Conservation (phyloP, 2,888 invertebrate species). For the Macaria notata region DNA sequence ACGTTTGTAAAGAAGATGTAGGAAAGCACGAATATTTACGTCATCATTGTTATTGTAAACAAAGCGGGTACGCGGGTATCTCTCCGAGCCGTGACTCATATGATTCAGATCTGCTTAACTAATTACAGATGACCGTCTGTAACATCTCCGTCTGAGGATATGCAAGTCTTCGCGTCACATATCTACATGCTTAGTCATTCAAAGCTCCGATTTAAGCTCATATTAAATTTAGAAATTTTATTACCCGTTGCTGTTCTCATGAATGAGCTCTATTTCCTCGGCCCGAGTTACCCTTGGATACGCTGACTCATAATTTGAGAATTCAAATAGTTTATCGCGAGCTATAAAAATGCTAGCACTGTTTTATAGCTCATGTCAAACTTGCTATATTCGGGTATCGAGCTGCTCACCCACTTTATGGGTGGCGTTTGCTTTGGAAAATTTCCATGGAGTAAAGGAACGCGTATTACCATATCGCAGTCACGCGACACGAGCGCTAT, state of each 20-base stretch:
- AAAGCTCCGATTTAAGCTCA: conserved; percentile 14
- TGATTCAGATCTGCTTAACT: conserved; percentile 42
- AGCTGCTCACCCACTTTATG: conserved; percentile 38
- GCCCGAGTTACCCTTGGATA: conserved; percentile 10
- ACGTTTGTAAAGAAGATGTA: conserved; percentile 17
- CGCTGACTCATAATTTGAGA: conserved; percentile 12
- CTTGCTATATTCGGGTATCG: conserved; percentile 34
- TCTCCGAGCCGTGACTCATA: conserved; percentile 49
- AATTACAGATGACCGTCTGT: conserved; percentile 42
- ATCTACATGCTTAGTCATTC: conserved; percentile 28
- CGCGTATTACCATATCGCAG: conserved; percentile 60
- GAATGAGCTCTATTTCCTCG: conserved; percentile 13
- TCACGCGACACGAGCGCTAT: conserved; percentile 76
- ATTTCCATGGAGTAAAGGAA: conserved; percentile 47
- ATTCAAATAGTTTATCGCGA: conserved; percentile 8
- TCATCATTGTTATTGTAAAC: conserved; percentile 67
- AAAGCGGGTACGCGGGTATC: conserved; percentile 46
- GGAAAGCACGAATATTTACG: conserved; percentile 43
- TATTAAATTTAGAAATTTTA: conserved; percentile 10
- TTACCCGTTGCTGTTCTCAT: conserved; percentile 4
- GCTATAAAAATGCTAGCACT: conserved; percentile 16
- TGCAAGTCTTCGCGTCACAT: conserved; percentile 28
- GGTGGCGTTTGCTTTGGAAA: conserved; percentile 39
- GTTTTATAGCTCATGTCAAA: conserved; percentile 21
- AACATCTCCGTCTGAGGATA: conserved; percentile 41